These are phyloP conservation scores for Hassar affinis DNA, from an alignment of 2,113 vertebrate species.

Conservation along the genomic window DNA sequence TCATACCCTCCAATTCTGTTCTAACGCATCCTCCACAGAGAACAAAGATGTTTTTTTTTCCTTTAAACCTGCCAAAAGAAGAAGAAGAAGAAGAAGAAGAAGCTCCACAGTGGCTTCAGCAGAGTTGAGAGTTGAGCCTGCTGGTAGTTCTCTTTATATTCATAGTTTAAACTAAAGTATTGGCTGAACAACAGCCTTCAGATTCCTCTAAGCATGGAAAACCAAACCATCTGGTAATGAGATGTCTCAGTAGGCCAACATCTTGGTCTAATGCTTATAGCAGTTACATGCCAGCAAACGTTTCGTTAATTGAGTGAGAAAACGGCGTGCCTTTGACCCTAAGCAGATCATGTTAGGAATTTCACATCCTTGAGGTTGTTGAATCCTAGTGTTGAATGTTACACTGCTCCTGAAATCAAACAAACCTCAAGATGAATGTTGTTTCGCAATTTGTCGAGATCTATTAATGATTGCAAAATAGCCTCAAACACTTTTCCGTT, in stretches of 20 bases:
- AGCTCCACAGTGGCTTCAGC: background rate
- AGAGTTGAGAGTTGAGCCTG: background rate
- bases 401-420: too few species aligned
- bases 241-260: background rate
- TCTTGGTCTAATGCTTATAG: background rate
- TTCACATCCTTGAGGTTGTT: background rate
- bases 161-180: background rate
- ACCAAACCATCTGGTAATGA: background rate
- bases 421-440: background rate
- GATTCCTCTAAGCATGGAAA: background rate
- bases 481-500: background rate
- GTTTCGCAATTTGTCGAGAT: background rate
- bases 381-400: background rate
- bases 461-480: background rate
- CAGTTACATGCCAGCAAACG: background rate
- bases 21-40: slow-evolving; percentile 19
- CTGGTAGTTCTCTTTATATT: background rate
- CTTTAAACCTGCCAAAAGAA: background rate
- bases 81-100: background rate
- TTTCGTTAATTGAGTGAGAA: background rate
- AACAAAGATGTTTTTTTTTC: background rate
- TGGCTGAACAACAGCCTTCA: background rate
- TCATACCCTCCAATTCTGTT: slow-evolving; percentile 5
- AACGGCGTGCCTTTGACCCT: background rate
- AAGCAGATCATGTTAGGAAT: background rate